Conservation (phyloP, 2,797 vertebrate genomes). For the Sebastes hubbsi region DNA sequence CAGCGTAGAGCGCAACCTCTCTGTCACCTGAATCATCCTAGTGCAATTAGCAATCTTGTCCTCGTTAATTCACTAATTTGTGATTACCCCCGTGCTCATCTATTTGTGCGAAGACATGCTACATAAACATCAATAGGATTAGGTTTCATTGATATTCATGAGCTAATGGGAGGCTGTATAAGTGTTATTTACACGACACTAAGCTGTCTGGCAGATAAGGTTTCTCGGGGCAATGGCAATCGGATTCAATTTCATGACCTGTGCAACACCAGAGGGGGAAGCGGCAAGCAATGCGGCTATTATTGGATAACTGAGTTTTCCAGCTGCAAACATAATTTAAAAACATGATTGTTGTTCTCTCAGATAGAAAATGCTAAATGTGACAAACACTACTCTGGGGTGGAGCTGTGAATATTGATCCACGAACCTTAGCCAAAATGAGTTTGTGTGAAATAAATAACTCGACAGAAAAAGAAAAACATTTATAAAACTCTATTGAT, state of each 20-base stretch:
- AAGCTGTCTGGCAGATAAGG: conserved; percentile 79
- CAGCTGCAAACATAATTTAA: conserved; percentile 59
- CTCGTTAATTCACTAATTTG: conserved; percentile 72
- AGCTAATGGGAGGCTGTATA: conserved; percentile 71
- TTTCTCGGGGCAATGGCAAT: conserved; percentile 62
- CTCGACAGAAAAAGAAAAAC: conserved; percentile 41
- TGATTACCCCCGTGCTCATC: conserved; percentile 67
- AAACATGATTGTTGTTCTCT: conserved; percentile 54
- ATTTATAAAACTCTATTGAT: conserved; percentile 56
- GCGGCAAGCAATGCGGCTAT: conserved; percentile 38
- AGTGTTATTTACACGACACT: conserved; percentile 78
- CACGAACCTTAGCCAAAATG: conserved; percentile 28
- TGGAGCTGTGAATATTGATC: conserved; percentile 60
- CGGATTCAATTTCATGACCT: conserved; percentile 73
- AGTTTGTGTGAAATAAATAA: conserved; percentile 57
- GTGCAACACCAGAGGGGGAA: conserved; percentile 41
- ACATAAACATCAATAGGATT: conserved; percentile 83
- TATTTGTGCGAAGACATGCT: conserved; percentile 71
- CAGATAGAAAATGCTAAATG: conserved; percentile 52
- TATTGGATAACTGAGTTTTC: conserved; percentile 49
- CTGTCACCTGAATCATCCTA: conserved; percentile 52
- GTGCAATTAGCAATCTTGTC: conserved; percentile 67
- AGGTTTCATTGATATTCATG: conserved; percentile 83
- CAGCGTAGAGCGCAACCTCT: conserved; percentile 4
- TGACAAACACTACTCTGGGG: conserved; percentile 49